A percentile compares a stretch with the other conserved stretches of the same genome.
These are phyloP conservation scores for Altica lythri DNA, from an alignment of 2,888 invertebrate genomes.

Conservation along the genomic window DNA sequence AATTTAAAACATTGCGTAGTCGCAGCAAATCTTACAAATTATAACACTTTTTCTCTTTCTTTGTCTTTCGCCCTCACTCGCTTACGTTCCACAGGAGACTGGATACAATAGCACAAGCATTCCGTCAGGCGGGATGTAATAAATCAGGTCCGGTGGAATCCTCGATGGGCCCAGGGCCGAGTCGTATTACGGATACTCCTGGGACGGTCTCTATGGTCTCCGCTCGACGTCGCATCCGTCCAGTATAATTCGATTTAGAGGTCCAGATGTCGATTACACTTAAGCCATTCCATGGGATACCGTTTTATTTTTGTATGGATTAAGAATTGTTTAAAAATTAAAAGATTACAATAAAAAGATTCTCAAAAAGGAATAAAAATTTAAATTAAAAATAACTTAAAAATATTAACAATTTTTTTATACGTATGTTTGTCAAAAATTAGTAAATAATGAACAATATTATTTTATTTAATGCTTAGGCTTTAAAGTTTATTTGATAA, in stretches of 20 bases:
- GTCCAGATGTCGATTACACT: slow-evolving; percentile 31
- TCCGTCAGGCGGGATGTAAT: slow-evolving; percentile 11
- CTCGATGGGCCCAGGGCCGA: slow-evolving; percentile 15
- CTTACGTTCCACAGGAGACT: not conserved
- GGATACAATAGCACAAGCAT: no score
- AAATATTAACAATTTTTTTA: no score
- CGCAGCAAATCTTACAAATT: no score
- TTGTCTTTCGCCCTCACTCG: slow-evolving; percentile 1
- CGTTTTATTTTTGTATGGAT: not conserved
- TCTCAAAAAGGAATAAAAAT: no score
- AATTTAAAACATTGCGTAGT: no score
- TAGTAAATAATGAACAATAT: no score
- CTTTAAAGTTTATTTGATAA: no score
- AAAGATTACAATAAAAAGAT: no score
- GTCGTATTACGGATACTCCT: slow-evolving; percentile 19
- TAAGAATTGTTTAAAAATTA: no score
- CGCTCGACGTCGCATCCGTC: slow-evolving; percentile 18
- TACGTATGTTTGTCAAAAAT: no score
- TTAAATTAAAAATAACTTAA: no score
- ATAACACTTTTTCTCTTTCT: slow-evolving; percentile 1
- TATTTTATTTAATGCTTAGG: no score
- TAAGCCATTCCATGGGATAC: slow-evolving; percentile 16
- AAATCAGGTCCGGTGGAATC: slow-evolving; percentile 19
- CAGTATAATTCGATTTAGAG: slow-evolving; percentile 27
- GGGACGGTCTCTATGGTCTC: slow-evolving; percentile 21